phyloP scores from a whole-genome alignment of 2,888 invertebrate genomes.

The Athripsodes cinereus region DNA sequence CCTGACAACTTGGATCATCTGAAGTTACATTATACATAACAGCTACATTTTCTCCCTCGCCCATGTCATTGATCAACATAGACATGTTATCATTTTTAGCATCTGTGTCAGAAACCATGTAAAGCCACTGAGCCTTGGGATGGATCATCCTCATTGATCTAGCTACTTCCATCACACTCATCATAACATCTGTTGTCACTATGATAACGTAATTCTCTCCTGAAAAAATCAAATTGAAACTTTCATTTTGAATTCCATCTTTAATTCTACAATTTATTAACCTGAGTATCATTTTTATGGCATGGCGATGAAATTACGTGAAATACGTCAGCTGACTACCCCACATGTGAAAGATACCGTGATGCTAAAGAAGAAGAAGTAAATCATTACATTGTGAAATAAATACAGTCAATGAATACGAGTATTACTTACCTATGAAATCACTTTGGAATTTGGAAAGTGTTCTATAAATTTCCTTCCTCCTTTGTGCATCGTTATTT shows the following conservation, averaged over 20 bases:
- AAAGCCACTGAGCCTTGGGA: constrained; percentile 76
- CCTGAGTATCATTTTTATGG: too few species aligned
- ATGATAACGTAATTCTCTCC: constrained; percentile 58
- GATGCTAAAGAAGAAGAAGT: too few species aligned
- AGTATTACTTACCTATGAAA: neutral
- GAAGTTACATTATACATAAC: constrained; percentile 66
- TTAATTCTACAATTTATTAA: too few species aligned
- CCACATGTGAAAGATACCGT: too few species aligned
- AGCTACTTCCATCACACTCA: constrained; percentile 62
- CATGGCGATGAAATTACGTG: too few species aligned
- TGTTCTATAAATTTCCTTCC: constrained; percentile 43
- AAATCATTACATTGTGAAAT: too few species aligned
- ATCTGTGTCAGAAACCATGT: constrained; percentile 61
- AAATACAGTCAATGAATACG: too few species aligned
- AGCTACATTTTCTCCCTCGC: constrained; percentile 76
- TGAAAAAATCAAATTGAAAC: too few species aligned
- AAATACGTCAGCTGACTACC: too few species aligned
- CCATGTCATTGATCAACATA: constrained; percentile 51
- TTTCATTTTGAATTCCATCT: too few species aligned
- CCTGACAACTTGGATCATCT: constrained; percentile 48
- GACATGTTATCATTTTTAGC: constrained; percentile 46
- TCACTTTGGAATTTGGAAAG: constrained; percentile 32
- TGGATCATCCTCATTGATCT: constrained; percentile 60
- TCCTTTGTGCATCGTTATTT: constrained; percentile 41
- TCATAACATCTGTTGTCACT: constrained; percentile 55